These are phyloP conservation scores for Halcyon smyrnensis DNA, from an alignment of 2,797 vertebrate genomes.

Conservation along the genomic window DNA sequence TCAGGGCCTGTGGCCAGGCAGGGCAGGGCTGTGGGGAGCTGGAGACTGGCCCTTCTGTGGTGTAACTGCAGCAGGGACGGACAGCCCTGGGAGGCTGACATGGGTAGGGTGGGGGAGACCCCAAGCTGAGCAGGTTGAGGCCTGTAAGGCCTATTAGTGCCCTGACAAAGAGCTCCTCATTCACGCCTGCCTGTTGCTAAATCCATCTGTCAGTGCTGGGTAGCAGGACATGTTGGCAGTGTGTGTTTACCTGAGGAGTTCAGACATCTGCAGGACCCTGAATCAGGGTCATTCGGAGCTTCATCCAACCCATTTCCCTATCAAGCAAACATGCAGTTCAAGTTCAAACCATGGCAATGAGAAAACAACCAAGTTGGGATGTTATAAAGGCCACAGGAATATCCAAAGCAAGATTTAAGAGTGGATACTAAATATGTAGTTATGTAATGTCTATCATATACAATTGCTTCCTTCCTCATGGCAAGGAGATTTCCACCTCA, in stretches of 20 bases:
- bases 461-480: neutral
- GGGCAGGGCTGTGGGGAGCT: neutral
- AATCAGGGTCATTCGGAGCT: rapidly evolving
- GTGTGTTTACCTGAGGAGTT: neutral
- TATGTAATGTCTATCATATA: neutral
- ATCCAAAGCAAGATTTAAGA: neutral
- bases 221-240: neutral
- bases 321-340: neutral
- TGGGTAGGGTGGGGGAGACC: neutral
- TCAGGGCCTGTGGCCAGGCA: neutral
- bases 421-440: neutral
- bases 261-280: rapidly evolving
- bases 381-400: neutral
- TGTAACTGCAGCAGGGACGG: neutral
- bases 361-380: neutral
- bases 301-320: neutral
- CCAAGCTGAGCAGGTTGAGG: neutral
- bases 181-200: neutral
- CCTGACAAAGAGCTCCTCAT: neutral
- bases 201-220: neutral
- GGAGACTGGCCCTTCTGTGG: neutral
- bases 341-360: neutral
- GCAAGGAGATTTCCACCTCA: neutral
- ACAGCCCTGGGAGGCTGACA: neutral
- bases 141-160: neutral